Conservation (phyloP, 1,140 invertebrate species). For the Dolichoris vasculosae region DNA sequence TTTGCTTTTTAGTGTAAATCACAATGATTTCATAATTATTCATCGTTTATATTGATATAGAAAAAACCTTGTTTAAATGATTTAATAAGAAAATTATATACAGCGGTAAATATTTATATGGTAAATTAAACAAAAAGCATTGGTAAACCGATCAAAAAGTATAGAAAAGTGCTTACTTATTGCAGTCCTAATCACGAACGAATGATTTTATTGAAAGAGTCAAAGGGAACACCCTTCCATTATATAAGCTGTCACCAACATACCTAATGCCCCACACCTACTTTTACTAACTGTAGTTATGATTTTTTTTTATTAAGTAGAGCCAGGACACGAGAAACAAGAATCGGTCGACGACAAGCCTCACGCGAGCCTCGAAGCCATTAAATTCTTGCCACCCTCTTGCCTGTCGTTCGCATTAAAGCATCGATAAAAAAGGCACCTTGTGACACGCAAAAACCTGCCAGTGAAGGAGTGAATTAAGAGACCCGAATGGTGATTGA, state of each 20-base stretch:
- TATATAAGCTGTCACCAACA: not conserved
- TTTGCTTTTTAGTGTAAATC: too few species aligned
- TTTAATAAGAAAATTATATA: too few species aligned
- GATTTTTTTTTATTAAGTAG: constrained; percentile 31
- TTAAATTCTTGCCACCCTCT: constrained; percentile 19
- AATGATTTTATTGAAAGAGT: not conserved
- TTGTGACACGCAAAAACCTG: constrained; percentile 2
- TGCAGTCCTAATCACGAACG: not conserved
- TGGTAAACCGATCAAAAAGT: not conserved
- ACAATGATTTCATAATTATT: too few species aligned
- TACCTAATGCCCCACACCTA: not conserved
- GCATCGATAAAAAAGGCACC: constrained; percentile 24
- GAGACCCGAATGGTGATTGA: not conserved
- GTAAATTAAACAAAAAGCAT: too few species aligned
- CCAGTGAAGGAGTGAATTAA: constrained; percentile 11
- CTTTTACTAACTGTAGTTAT: constrained; percentile 18
- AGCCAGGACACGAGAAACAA: not conserved
- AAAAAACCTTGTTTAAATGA: too few species aligned
- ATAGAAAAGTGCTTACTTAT: not conserved
- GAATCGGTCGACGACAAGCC: constrained; percentile 24
- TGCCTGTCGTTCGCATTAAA: constrained; percentile 3
- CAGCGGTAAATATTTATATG: too few species aligned
- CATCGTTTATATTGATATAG: too few species aligned
- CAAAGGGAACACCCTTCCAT: not conserved
- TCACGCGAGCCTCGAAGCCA: constrained; percentile 1